Percentiles rank a stretch among this genome's conserved stretches.
These are phyloP conservation scores for Sipha flava DNA, from an alignment of 1,140 invertebrate species.

Conservation along the genomic window DNA sequence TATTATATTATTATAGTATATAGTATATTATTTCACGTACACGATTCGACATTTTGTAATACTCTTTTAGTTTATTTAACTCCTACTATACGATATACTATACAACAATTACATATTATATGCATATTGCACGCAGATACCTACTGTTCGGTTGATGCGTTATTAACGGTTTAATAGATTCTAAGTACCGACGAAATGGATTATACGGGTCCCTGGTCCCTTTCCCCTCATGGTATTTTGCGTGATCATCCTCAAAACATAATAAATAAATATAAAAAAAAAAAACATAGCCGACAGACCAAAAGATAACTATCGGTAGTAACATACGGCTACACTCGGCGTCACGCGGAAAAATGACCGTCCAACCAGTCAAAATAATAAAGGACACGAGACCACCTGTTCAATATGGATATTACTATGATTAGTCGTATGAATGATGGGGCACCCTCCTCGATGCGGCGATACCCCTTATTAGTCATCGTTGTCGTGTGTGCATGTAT, in stretches of 20 bases:
- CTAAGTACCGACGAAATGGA: background rate
- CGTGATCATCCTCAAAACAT: background rate
- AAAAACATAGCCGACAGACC: background rate
- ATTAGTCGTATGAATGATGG: background rate
- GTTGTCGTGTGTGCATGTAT: background rate
- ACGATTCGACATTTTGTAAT: no score
- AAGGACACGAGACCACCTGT: slow-evolving; percentile 2
- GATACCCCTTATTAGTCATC: background rate
- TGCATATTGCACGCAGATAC: background rate
- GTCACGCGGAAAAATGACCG: slow-evolving; percentile 9
- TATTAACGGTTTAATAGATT: background rate
- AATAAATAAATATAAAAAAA: background rate
- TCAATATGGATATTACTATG: slow-evolving; percentile 16
- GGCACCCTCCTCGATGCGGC: background rate
- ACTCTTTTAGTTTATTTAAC: no score
- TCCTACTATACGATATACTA: no score
- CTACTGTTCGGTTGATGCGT: background rate
- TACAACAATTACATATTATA: no score
- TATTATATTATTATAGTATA: no score
- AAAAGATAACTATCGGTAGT: background rate
- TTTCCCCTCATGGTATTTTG: background rate
- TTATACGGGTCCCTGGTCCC: background rate
- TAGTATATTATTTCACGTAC: no score
- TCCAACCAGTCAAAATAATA: background rate
- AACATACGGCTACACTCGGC: slow-evolving; percentile 5